These are phyloP conservation scores for Lanistes nyassanus DNA, from an alignment of 1,140 invertebrate genomes.

Conservation along the genomic window DNA sequence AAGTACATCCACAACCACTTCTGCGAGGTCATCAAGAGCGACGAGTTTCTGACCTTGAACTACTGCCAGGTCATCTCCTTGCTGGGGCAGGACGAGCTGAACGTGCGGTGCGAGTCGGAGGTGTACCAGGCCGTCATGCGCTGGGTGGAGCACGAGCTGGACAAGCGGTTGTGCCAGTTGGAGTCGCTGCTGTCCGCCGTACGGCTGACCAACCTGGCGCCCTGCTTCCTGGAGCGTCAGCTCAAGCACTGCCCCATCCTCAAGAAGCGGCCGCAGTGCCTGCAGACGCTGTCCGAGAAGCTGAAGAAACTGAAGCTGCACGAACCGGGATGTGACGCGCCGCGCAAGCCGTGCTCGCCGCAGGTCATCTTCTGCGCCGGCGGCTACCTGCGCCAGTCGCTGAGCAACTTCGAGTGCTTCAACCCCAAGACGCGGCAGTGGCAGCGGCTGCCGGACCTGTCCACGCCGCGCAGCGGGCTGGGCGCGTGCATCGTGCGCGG, in stretches of 20 bases:
- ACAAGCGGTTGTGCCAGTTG: constrained; percentile 84
- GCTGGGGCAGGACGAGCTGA: constrained; percentile 89
- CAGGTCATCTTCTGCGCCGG: constrained; percentile 88
- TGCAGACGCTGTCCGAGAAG: constrained; percentile 89
- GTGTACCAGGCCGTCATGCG: constrained; percentile 89
- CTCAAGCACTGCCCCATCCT: constrained; percentile 89
- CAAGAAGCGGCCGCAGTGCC: constrained; percentile 83
- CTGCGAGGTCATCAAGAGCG: constrained; percentile 87
- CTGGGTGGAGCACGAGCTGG: constrained; percentile 89
- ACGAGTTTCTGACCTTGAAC: constrained; percentile 88
- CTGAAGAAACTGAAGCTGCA: constrained; percentile 76
- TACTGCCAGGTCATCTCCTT: constrained; percentile 79
- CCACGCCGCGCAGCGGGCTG: constrained; percentile 85
- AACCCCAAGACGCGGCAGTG: constrained; percentile 87
- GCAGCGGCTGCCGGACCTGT: constrained; percentile 80
- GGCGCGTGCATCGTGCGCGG: constrained; percentile 73
- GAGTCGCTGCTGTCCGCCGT: constrained; percentile 87
- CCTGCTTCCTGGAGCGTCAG: constrained; percentile 89
- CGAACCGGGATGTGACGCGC: constrained; percentile 55
- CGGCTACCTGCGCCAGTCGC: constrained; percentile 85
- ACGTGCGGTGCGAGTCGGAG: constrained; percentile 89
- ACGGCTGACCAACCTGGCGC: constrained; percentile 90
- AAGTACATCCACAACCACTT: constrained; percentile 92
- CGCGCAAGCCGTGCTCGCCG: constrained; percentile 58
- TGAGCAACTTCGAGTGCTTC: constrained; percentile 87